Evolutionary conservation across 2,113 vertebrate species (phyloP).

Genomic region (Dissostichus mawsoni): DNA sequence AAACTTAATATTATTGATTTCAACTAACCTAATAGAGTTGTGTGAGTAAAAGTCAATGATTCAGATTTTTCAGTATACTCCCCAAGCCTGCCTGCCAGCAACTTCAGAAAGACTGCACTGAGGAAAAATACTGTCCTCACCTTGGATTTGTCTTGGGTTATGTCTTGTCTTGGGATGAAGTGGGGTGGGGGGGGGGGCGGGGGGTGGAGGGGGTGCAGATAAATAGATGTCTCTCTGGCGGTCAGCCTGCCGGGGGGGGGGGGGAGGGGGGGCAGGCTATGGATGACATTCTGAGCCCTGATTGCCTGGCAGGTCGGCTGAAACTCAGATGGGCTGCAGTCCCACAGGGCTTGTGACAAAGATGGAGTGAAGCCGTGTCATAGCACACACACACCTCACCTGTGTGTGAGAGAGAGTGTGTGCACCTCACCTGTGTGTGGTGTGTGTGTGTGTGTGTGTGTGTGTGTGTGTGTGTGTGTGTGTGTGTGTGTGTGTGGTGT

Average conservation of each 20-base stretch:
- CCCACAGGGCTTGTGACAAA: constrained; percentile 69
- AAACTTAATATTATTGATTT: too few relatives aligned
- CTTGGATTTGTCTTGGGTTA: constrained; percentile 11
- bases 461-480: too few relatives aligned
- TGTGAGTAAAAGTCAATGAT: too few relatives aligned
- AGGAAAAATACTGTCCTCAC: constrained; percentile 25
- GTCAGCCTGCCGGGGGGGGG: constrained; percentile 4
- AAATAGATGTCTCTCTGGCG: constrained; percentile 57
- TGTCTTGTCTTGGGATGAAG: background rate
- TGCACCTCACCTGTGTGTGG: too few relatives aligned
- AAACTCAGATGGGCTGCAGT: constrained; percentile 61
- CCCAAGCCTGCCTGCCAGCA: background rate
- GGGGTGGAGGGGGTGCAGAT: constrained; percentile 19
- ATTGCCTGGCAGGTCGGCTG: constrained; percentile 73
- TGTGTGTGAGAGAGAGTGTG: too few relatives aligned
- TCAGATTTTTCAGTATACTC: too few relatives aligned
- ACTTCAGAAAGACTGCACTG: constrained; percentile 5
- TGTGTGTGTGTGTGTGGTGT: too few relatives aligned
- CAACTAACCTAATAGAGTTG: too few relatives aligned
- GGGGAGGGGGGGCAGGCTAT: constrained; percentile 1
- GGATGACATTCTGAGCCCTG: constrained; percentile 77
- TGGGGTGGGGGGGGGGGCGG: background rate
- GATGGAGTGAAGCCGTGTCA: constrained; percentile 60
- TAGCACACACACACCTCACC: background rate
- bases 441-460: too few relatives aligned